Percentiles rank a stretch among this genome's conserved stretches.
phyloP scores from a whole-genome alignment of 2,113 vertebrate genomes.

The Sapajus apella region DNA sequence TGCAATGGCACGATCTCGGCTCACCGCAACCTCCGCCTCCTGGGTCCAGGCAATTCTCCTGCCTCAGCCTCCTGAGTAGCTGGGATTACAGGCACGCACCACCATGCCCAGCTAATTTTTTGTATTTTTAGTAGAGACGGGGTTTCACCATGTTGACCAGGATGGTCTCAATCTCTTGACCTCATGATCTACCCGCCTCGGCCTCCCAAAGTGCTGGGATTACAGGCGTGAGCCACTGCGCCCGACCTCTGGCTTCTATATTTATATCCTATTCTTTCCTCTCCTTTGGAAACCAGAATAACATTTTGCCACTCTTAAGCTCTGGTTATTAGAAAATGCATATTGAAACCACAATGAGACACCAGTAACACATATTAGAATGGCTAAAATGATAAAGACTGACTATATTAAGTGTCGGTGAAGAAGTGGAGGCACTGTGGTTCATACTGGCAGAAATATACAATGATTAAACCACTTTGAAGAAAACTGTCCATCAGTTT shows the following conservation, averaged over 20 bases:
- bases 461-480: neutral
- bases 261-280: neutral
- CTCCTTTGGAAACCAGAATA: constrained; percentile 18
- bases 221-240: too few relatives aligned
- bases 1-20: too few relatives aligned
- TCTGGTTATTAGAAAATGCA: neutral
- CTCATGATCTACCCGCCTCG: too few relatives aligned
- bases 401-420: neutral
- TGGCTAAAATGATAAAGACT: neutral
- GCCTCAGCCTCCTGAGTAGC: too few relatives aligned
- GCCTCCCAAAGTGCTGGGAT: too few relatives aligned
- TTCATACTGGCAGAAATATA: neutral
- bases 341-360: neutral
- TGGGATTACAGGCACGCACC: too few relatives aligned
- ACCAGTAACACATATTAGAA: neutral
- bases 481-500: neutral
- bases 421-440: neutral
- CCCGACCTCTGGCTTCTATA: neutral
- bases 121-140: too few relatives aligned
- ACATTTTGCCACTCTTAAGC: neutral
- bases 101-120: too few relatives aligned
- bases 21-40: too few relatives aligned
- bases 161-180: too few relatives aligned
- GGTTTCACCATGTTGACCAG: too few relatives aligned
- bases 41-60: too few relatives aligned